Percentiles rank a stretch among this genome's conserved stretches.
Evolutionary conservation across 2,797 vertebrate species (phyloP).

Genomic region (Gorsachius magnificus): DNA sequence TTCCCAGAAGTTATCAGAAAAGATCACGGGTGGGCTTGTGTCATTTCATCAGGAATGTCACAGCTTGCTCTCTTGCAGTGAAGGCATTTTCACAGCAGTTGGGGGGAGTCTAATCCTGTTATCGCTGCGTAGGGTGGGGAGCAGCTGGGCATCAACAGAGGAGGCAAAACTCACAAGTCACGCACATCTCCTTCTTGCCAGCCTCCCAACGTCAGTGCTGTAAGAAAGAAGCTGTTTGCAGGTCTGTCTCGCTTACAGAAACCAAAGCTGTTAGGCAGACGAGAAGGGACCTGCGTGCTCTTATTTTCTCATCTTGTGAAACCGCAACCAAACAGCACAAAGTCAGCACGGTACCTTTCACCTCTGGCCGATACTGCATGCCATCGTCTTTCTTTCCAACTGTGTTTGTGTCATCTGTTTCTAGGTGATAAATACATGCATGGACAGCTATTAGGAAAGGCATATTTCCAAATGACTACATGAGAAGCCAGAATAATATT

Average conservation of each 20-base stretch:
- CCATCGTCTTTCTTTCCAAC: conserved; percentile 90
- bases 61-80: neutral
- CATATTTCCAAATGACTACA: neutral
- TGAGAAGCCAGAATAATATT: neutral
- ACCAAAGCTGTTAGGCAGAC: neutral
- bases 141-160: neutral
- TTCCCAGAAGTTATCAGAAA: neutral
- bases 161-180: neutral
- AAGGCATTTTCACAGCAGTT: neutral
- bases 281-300: neutral
- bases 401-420: conserved; percentile 82
- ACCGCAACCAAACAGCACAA: neutral
- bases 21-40: neutral
- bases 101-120: neutral
- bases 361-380: conserved; percentile 85
- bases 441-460: neutral
- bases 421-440: conserved; percentile 63
- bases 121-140: neutral
- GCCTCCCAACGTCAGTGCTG: neutral
- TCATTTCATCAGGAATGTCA: neutral
- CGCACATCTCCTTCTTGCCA: neutral
- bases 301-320: neutral
- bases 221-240: neutral
- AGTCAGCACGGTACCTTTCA: conserved; percentile 79
- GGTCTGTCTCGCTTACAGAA: neutral